A percentile compares a stretch with the other conserved stretches of the same genome.
Evolutionary conservation across 2,888 invertebrate genomes (phyloP).

Genomic region (Coleophora flavipennella): DNA sequence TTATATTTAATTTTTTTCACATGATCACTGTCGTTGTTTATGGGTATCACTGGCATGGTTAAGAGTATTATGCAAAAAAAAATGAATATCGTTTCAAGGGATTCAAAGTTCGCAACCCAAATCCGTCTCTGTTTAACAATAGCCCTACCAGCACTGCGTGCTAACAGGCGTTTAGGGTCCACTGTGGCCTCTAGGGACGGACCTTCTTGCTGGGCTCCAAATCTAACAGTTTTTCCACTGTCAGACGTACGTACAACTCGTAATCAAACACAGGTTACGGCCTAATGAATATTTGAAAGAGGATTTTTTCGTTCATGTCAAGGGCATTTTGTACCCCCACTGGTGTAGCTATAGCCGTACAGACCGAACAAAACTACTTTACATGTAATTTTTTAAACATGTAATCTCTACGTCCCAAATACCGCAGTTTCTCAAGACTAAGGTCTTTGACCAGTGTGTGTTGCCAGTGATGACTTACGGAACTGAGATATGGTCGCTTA

Average conservation of each 20-base stretch:
- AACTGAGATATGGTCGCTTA: too few relatives aligned
- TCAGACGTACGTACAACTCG: constrained; percentile 13
- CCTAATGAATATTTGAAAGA: constrained; percentile 16
- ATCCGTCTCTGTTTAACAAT: constrained; percentile 15
- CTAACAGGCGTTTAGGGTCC: constrained; percentile 71
- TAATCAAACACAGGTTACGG: constrained; percentile 24
- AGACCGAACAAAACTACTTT: too few relatives aligned
- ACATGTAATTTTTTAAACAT: too few relatives aligned
- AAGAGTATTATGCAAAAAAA: too few relatives aligned
- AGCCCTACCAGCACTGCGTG: constrained; percentile 55
- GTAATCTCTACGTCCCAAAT: too few relatives aligned
- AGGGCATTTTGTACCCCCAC: not conserved
- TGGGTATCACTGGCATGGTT: too few relatives aligned
- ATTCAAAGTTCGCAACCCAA: not conserved
- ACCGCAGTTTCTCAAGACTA: too few relatives aligned
- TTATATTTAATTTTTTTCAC: too few relatives aligned
- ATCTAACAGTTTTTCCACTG: constrained; percentile 48
- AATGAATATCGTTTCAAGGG: too few relatives aligned
- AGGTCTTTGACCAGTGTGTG: too few relatives aligned
- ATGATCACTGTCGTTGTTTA: too few relatives aligned
- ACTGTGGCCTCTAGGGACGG: constrained; percentile 34
- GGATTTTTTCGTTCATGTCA: constrained; percentile 10
- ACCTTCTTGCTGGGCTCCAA: constrained; percentile 43
- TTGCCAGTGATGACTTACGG: too few relatives aligned
- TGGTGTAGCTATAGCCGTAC: not conserved